phyloP scores from a whole-genome alignment of 2,797 vertebrate genomes.

The Hylomyscus alleni region DNA sequence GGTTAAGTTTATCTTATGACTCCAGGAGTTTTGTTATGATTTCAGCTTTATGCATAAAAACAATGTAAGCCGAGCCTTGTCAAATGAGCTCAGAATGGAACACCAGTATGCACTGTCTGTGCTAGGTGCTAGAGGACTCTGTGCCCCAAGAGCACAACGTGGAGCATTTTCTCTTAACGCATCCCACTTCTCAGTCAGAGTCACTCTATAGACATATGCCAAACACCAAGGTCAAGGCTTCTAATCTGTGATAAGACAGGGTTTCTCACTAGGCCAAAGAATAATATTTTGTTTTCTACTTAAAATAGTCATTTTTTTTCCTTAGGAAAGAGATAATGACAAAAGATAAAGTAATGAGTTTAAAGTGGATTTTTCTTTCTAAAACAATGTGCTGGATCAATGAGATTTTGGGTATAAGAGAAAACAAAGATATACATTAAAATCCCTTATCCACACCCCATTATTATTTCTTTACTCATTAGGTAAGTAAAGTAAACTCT shows the following conservation, averaged over 20 bases:
- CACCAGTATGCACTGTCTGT: neutral
- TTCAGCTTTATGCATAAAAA: conserved; percentile 29
- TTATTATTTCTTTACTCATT: conserved; percentile 47
- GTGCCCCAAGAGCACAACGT: neutral
- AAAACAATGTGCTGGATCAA: neutral
- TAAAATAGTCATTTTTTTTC: conserved; percentile 30
- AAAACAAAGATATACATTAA: conserved; percentile 45
- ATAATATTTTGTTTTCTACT: conserved; percentile 31
- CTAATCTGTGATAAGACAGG: conserved; percentile 70
- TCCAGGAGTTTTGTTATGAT: neutral
- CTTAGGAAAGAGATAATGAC: conserved; percentile 56
- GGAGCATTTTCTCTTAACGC: neutral
- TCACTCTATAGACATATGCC: neutral
- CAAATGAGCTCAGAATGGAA: neutral
- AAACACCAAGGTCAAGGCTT: conserved; percentile 58
- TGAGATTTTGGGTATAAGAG: conserved; percentile 52
- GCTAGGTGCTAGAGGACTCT: neutral
- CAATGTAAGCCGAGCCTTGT: neutral
- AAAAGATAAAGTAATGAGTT: conserved; percentile 73
- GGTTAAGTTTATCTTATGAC: conserved; percentile 5
- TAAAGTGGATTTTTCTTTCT: conserved; percentile 64
- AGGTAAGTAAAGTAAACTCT: conserved; percentile 12
- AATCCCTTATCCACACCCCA: conserved; percentile 19
- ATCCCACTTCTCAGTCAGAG: neutral
- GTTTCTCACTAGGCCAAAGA: conserved; percentile 55